phyloP scores from a whole-genome alignment of 2,113 vertebrate species.

The Actinemys pallida region DNA sequence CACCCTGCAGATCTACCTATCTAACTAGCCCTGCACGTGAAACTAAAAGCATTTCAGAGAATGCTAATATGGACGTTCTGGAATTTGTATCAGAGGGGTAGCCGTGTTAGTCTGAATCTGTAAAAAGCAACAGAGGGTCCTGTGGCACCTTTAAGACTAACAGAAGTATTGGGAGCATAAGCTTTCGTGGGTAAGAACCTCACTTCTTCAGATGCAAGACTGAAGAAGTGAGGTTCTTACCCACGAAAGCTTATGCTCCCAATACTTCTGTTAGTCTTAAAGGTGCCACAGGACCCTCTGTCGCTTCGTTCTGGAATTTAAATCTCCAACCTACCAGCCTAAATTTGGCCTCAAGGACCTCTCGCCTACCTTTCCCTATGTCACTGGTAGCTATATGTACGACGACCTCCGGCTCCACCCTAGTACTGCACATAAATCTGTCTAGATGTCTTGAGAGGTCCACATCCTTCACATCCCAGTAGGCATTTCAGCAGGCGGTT shows the following conservation, averaged over 20 bases:
- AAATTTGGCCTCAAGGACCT: neutral
- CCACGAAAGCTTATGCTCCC: too few species aligned
- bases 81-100: too few species aligned
- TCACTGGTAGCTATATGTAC: neutral
- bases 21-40: neutral
- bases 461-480: neutral
- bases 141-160: too few species aligned
- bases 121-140: too few species aligned
- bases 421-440: neutral
- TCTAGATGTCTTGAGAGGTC: neutral
- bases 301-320: neutral
- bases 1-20: neutral
- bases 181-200: too few species aligned
- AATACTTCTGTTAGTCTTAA: too few species aligned
- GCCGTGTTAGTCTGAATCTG: too few species aligned
- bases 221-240: too few species aligned
- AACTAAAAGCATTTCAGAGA: neutral
- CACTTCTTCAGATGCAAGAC: too few species aligned
- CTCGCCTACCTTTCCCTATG: neutral
- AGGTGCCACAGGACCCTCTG: too few species aligned
- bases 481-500: neutral
- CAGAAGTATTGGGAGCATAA: too few species aligned
- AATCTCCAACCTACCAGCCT: neutral
- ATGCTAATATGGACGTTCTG: neutral
- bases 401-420: fast-evolving